These are phyloP conservation scores for Gallinago nigripennis DNA, from an alignment of 2,797 vertebrate genomes.

Conservation along the genomic window DNA sequence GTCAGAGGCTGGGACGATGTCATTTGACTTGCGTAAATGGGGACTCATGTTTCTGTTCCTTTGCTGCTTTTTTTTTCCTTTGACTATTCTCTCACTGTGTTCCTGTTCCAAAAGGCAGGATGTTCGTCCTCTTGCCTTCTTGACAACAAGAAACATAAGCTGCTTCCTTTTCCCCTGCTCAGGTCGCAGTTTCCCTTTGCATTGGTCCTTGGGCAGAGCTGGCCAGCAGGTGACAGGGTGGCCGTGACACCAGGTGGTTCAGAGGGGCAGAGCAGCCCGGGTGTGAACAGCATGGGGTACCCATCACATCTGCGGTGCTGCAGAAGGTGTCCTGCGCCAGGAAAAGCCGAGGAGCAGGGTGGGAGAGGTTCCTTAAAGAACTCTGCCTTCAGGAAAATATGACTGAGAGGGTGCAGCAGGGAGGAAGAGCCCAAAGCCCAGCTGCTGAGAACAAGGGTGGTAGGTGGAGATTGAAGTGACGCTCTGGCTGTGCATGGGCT, in stretches of 20 bases:
- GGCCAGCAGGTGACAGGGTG: background rate
- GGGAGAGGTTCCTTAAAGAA: background rate
- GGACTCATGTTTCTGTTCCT: constrained; percentile 2
- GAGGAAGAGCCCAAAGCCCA: background rate
- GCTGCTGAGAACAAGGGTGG: background rate
- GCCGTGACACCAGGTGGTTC: background rate
- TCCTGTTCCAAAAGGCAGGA: constrained; percentile 52
- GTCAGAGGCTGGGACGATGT: constrained; percentile 3
- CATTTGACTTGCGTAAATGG: background rate
- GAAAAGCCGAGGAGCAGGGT: background rate
- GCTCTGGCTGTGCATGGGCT: background rate
- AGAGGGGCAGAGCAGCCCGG: background rate
- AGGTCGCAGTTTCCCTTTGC: background rate
- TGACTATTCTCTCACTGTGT: background rate
- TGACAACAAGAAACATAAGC: background rate
- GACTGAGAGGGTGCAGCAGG: constrained; percentile 7
- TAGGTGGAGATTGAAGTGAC: background rate
- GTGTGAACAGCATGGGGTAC: background rate
- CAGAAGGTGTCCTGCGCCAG: background rate
- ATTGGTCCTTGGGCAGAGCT: background rate
- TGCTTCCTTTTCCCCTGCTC: background rate
- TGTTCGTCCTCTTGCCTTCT: background rate
- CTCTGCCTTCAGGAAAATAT: constrained; percentile 20
- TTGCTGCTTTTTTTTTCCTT: background rate
- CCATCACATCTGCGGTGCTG: background rate